phyloP scores from a whole-genome alignment of 2,888 invertebrate species.

The Electrophaes corylata region DNA sequence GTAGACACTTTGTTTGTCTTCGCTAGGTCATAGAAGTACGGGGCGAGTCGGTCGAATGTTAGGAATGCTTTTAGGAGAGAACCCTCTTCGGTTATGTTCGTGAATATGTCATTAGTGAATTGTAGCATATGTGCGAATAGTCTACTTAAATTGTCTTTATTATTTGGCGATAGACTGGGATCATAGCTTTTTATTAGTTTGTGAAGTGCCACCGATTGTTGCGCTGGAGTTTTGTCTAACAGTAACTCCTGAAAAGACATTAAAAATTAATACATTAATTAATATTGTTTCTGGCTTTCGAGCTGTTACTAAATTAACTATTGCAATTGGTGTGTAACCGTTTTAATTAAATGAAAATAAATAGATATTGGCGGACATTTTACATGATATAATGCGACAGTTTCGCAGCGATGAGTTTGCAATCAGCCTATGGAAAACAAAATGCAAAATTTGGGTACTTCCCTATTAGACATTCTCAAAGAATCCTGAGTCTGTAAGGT shows the following conservation, averaged over 20 bases:
- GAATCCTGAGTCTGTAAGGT: no score
- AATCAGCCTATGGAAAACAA: no score
- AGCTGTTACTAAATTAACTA: no score
- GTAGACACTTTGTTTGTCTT: conserved; percentile 88
- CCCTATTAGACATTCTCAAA: no score
- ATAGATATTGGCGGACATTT: no score
- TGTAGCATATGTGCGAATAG: conserved; percentile 91
- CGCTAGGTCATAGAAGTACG: conserved; percentile 87
- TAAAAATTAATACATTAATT: no score
- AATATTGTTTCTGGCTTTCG: no score
- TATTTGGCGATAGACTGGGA: conserved; percentile 90
- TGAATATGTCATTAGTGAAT: conserved; percentile 88
- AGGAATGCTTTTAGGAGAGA: conserved; percentile 83
- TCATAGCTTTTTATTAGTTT: conserved; percentile 95
- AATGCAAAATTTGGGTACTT: no score
- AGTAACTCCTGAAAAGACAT: conserved; percentile 82
- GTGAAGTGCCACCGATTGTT: conserved; percentile 89
- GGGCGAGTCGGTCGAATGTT: conserved; percentile 83
- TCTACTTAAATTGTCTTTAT: conserved; percentile 89
- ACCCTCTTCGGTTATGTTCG: conserved; percentile 58
- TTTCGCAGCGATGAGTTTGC: no score
- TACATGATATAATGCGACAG: no score
- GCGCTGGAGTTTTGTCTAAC: conserved; percentile 83
- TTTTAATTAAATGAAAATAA: no score
- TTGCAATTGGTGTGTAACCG: no score